Evolutionary conservation across 2,797 vertebrate species (phyloP), one percentile per base, ranked within the genome.

Genomic region (Leuciscus waleckii): DNA sequence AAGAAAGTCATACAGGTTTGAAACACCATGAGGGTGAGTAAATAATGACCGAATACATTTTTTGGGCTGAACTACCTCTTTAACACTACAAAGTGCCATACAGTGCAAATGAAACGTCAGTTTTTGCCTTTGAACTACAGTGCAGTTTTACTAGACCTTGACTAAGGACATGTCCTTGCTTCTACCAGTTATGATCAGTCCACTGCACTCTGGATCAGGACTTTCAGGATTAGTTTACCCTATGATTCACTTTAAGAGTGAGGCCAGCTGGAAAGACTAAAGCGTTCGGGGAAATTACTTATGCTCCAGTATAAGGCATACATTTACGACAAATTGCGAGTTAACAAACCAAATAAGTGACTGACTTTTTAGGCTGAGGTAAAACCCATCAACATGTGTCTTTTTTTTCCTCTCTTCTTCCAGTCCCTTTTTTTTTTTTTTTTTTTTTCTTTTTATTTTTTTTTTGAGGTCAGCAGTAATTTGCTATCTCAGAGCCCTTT

Each of bases 361-460:
- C 75, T 71, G 73, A 21, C 82, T 84, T 86, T 84, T 84, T 29
- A 81, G 68, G 29, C 46, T 17, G n/a, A n/a, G 17, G 68, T 16
- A 82, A 85, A 83, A 35, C 49, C 37, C 46, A 26, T 70, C 49
- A 69, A n/a, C 49, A 37, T 29, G 63, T 63, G 2, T 23, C 29
- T 84, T 78, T 79, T 77, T 49, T 32, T 75, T 37, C 68, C 39
- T 51, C 32, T 63, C 70, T 39, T 61, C 37, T 77, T 86, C 43
- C 63, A 63, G 19, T 70, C 19, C 14, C n/a, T n/a, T 65, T 74
- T 7, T 29, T 56, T 67, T 51, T 51, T 16, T 29, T 21, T 21
- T 41, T 81, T 82, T 84, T 74, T 58, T 29, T 21, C 43, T 87
- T 87, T 82, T n/a, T n/a, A n/a, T n/a, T n/a, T n/a, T n/a, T n/a